Conservation (phyloP, 2,797 vertebrate genomes). For the Hydrolagus colliei region DNA sequence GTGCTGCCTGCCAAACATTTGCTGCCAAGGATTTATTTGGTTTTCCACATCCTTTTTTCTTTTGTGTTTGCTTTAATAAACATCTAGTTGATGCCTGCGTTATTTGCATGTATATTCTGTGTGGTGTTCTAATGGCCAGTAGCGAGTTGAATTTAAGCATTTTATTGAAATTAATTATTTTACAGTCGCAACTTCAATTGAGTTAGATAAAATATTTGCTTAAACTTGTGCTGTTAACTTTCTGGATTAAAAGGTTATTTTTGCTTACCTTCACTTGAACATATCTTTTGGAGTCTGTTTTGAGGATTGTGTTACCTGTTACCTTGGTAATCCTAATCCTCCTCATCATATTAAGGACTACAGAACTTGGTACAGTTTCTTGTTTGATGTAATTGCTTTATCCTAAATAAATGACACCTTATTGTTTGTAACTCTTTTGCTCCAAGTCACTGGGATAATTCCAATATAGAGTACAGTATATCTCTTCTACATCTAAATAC, state of each 20-base stretch:
- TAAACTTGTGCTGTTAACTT: background rate
- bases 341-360: background rate
- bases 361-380: no score
- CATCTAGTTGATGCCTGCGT: no score
- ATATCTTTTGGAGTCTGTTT: background rate
- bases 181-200: no score
- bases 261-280: background rate
- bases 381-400: background rate
- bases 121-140: background rate
- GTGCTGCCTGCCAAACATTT: no score
- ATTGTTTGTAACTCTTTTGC: background rate
- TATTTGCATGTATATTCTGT: no score
- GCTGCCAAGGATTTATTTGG: no score
- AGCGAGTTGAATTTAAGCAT: background rate
- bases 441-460: background rate
- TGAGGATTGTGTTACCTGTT: background rate
- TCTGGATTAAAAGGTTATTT: background rate
- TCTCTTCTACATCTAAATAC: background rate
- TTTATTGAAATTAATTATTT: background rate
- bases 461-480: background rate
- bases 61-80: no score
- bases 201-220: background rate
- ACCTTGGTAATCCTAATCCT: background rate
- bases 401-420: background rate
- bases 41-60: no score